These are phyloP conservation scores for Cephalopachus bancanus DNA, from an alignment of 2,797 vertebrate species.

Conservation along the genomic window DNA sequence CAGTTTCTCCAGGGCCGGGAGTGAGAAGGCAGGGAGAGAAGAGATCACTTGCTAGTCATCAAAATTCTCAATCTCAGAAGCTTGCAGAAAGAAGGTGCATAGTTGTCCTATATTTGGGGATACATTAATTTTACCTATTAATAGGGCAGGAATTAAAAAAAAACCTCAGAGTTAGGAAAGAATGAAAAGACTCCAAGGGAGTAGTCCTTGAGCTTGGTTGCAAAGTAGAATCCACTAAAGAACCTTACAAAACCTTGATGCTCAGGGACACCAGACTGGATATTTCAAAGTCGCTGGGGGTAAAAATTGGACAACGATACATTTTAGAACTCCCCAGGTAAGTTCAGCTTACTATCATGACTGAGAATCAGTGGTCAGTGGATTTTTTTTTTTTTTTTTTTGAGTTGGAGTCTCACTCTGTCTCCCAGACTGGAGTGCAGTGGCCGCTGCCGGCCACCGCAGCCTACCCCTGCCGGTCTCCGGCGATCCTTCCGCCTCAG, in stretches of 20 bases:
- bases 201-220: not conserved
- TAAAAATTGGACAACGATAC: rapidly evolving
- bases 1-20: not conserved
- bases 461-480: no score
- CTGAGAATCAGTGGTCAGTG: not conserved
- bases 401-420: no score
- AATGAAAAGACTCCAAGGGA: not conserved
- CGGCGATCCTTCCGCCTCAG: no score
- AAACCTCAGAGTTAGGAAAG: not conserved
- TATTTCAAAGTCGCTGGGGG: not conserved
- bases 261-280: not conserved
- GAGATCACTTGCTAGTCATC: not conserved
- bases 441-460: no score
- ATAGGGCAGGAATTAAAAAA: rapidly evolving
- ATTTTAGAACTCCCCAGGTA: not conserved
- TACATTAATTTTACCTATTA: not conserved
- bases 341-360: not conserved
- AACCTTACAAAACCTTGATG: not conserved
- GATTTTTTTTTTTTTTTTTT: no score
- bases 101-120: no score
- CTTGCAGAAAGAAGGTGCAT: not conserved
- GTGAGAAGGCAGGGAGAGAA: rapidly evolving
- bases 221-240: not conserved
- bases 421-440: no score
- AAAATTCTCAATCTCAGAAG: not conserved